Base-by-base conservation (phyloP, 2,797 vertebrate genomes). In the Sylvilagus floridanus region DNA sequence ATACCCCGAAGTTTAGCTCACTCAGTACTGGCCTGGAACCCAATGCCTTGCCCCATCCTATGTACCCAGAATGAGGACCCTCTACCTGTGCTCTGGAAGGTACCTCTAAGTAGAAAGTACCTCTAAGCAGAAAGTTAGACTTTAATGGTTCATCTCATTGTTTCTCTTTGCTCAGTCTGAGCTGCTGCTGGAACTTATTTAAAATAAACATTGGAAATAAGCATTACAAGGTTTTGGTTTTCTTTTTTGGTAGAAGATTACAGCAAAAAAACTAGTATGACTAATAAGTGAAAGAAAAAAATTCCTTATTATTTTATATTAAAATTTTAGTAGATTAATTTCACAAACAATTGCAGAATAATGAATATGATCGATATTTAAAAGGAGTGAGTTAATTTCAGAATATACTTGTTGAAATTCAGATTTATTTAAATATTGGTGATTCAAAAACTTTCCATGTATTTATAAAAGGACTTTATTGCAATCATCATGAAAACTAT, bases 401-500 rank as follows among this genome's bases (percentile, higher is more conserved):
- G 65, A 76, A 94, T 81, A 26, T 2, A 1, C 1, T 47, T 4
- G 0, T 24, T 17, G 81, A 85, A 75, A 47, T 60, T 35, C 2
- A 12, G n/a, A 14, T 62, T 94, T 71, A 57, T 32, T 89, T 86
- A 66, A 35, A 37, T 68, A 66, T 35, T 91, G n/a, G 3, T 94
- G 35, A 69, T 68, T 71, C 32, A 90, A 42, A 42, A 84, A 32
- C 5, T 76, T 7, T 71, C 13, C 50, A 4, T 30, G 30, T 79
- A 32, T 57, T 89, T n/a, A 11, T 90, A 73, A 69, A 28, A 47
- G 19, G 12, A 66, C 10, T 88, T 93, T 47, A 30, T 83, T 66
- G 57, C 50, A 90, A 17, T 77, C 75, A 78, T 12, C 71, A 68
- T 57, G 16, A 92, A 93, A 90, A 66, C 13, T n/a, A 76, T 77